Base-by-base conservation (phyloP, 2,797 vertebrate genomes). In the Oophaga sylvatica region DNA sequence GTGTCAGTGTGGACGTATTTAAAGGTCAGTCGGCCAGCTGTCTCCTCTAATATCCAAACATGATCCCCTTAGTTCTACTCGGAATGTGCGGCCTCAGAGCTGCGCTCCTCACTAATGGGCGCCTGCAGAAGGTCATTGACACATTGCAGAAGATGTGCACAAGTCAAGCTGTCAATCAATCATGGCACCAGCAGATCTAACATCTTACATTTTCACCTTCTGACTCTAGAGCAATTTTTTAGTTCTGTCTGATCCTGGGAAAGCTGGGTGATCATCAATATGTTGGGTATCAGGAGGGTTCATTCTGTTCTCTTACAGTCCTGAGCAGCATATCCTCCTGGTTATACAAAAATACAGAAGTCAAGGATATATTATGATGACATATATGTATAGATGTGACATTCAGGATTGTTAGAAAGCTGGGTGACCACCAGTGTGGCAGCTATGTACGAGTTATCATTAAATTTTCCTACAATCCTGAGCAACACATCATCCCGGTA, bases 1-100 rank as follows among this genome's bases (percentile, higher is more conserved):
- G 80, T 87, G 80, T 29, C 60, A 70, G 63, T 62, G 48, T 63
- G 68, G 59, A 48, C 31, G 59, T 80, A 79, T 45, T 48, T 88
- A 84, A 88, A 84, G 82, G 82, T 88, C 81, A 84, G 26, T 12
- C 10, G 31, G 17, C 41, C 86, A 87, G 80, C 86, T 87, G 86
- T 87, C 80, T 22, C 0, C 68, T 59, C 56, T 67, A 70, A 76
- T 87, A 79, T 76, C 68, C 35, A 68, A 87, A 62, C 41, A 67
- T 70, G 82, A 71, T 67, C 81, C 57, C 19, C 81, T 87, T 57
- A 63, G 53, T 71, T 57, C 57, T 63, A 35, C 76, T 70, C 80
- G 81, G 76, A 80, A 82, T 79, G 82, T 77, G 80, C n/a, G 60
- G 75, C 62, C 75, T 41, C 29, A 76, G 41, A 56, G 11, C 9